Conservation (phyloP, 2,797 vertebrate species). For the Peromyscus attwateri region DNA sequence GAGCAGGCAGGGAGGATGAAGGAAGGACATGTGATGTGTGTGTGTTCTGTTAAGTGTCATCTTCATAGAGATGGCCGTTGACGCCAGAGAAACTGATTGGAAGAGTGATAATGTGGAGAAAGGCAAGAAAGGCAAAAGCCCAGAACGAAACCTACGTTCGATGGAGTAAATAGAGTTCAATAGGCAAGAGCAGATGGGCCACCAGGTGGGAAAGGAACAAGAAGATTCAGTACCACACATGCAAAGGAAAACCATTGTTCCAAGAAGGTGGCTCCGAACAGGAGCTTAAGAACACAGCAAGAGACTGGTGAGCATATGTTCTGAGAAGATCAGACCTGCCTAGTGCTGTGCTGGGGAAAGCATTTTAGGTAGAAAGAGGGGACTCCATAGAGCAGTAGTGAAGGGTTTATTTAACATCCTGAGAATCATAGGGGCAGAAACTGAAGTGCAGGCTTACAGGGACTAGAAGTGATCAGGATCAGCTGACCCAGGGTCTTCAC, state of each 20-base stretch:
- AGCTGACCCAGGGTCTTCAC: neutral
- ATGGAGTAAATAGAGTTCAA: neutral
- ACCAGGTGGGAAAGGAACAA: neutral
- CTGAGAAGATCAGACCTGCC: neutral
- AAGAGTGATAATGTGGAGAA: neutral
- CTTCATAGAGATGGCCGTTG: neutral
- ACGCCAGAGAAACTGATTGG: neutral
- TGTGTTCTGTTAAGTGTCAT: neutral
- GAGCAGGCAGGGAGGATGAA: no score
- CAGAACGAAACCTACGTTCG: neutral
- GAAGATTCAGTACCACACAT: neutral
- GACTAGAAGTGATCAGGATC: neutral
- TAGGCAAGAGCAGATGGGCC: neutral
- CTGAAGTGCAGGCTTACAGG: neutral
- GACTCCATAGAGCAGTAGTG: neutral
- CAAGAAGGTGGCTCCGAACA: neutral
- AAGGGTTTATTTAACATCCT: slow-evolving; percentile 23
- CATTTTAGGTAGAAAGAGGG: neutral
- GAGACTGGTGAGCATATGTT: neutral
- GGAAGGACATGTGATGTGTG: neutral
- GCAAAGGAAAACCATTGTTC: neutral
- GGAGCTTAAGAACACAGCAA: neutral
- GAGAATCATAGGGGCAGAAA: neutral
- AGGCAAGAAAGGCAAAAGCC: neutral
- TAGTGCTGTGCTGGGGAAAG: neutral